Base-by-base conservation (phyloP, 2,888 invertebrate genomes). In the Heliconius cydno region DNA sequence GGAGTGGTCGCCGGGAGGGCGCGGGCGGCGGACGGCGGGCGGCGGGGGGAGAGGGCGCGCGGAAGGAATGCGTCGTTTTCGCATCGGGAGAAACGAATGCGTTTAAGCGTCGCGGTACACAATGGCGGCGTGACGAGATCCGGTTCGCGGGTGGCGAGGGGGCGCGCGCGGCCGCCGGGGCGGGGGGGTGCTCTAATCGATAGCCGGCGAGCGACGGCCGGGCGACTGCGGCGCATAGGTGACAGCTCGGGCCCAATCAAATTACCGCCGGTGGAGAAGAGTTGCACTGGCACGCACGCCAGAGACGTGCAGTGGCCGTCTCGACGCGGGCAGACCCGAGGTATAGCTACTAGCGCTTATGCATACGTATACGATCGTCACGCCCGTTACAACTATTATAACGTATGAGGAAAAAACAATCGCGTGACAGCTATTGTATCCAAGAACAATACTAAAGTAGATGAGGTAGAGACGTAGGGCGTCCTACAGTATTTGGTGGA, bases 11-110 rank as follows among this genome's bases (percentile, higher is more conserved):
- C 81, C 80, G 82, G 79, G 79, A 52, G 52, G 52, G 52, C 52
- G 41, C 41, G 41, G 41, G 41, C 12, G 6, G 81, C 87, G 88
- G 88, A 90, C 30, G 38, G 38, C 38, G 38, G 87, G 90, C 38
- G 38, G 38, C 12, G 41, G 41, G 41, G 41, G 90, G 91, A 91
- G 86, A 89, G 91, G 91, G 91, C 91, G 94, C 92, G 93, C 93
- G 94, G 94, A 94, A 94, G 94, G 94, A 94, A 94, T 94, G 94
- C 94, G 94, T 94, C 94, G 94, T 94, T 94, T 94, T 95, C 94
- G 94, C 94, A 95, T 94, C 94, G 94, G 94, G 94, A 95, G 94
- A 95, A 95, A 94, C 94, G 94, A 95, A 95, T 95, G 94, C 94
- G 94, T 94, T 94, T 94, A 94, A 94, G 94, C 94, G 93, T 94